A percentile compares a stretch with the other conserved stretches of the same genome.
Evolutionary conservation across 2,113 vertebrate genomes (phyloP).

Genomic region (Panurus biarmicus): DNA sequence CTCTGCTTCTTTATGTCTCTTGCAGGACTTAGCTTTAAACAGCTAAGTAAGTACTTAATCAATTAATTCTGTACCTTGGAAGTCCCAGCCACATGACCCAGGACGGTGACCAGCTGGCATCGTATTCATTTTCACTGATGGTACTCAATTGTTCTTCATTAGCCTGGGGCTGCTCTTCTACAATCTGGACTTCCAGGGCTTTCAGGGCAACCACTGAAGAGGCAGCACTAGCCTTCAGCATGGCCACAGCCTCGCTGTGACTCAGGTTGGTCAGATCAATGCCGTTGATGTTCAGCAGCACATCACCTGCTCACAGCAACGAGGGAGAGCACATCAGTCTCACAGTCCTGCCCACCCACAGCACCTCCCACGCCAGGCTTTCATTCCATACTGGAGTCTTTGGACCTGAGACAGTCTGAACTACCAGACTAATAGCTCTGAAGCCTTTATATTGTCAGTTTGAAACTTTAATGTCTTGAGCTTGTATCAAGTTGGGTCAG

Average conservation of each 20-base stretch:
- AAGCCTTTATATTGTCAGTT: neutral
- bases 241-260: constrained; percentile 93
- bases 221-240: constrained; percentile 91
- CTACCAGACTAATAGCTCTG: neutral
- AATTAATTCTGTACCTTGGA: constrained; percentile 75
- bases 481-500: neutral
- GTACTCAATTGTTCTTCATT: constrained; percentile 76
- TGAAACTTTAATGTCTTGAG: neutral
- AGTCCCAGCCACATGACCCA: constrained; percentile 98
- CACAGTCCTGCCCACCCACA: neutral
- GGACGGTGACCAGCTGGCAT: constrained; percentile 93
- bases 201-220: constrained; percentile 84
- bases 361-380: neutral
- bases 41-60: neutral
- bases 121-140: constrained; percentile 87
- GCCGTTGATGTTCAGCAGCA: constrained; percentile 92
- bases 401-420: neutral
- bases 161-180: constrained; percentile 77
- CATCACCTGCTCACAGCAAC: constrained; percentile 76
- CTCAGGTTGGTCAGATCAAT: constrained; percentile 92
- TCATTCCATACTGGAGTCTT: neutral
- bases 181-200: constrained; percentile 87
- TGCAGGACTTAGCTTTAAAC: neutral
- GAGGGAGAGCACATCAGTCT: neutral
- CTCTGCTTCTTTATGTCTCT: neutral